A percentile compares a stretch with the other conserved stretches of the same genome.
Evolutionary conservation across 1,140 invertebrate species (phyloP).

Genomic region (Oreohelix idahoensis): DNA sequence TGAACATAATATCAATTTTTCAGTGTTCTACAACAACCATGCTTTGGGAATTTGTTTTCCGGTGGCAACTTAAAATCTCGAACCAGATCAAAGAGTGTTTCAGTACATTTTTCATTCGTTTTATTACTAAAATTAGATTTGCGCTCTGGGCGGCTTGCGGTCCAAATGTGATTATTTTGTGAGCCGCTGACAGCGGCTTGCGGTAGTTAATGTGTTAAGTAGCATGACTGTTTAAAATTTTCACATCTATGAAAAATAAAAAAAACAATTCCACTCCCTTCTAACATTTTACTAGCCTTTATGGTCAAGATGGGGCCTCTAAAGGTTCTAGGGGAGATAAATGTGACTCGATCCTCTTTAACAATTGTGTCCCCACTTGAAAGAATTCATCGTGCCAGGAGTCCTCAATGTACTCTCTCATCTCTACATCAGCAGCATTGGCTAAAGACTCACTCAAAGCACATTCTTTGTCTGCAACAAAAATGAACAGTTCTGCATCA

Average conservation of each 20-base stretch:
- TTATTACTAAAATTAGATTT: too few species aligned
- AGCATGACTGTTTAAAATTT: not conserved
- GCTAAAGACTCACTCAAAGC: constrained; percentile 50
- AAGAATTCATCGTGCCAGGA: constrained; percentile 69
- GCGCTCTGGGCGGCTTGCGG: too few species aligned
- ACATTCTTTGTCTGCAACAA: constrained; percentile 62
- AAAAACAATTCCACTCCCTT: not conserved
- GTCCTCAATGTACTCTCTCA: constrained; percentile 64
- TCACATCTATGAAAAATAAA: not conserved
- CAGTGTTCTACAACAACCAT: too few species aligned
- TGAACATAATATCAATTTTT: too few species aligned
- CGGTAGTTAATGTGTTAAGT: too few species aligned
- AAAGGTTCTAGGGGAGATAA: constrained; percentile 68
- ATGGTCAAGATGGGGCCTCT: constrained; percentile 53
- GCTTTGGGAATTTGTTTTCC: too few species aligned
- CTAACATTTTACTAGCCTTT: not conserved
- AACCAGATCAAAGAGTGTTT: too few species aligned
- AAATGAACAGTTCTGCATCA: not conserved
- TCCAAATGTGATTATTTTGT: too few species aligned
- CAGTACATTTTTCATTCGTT: too few species aligned
- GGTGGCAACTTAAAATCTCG: too few species aligned
- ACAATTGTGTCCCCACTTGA: constrained; percentile 68
- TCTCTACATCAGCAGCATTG: constrained; percentile 59
- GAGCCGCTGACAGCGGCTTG: too few species aligned
- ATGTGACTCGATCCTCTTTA: constrained; percentile 67